Evolutionary conservation across 2,888 invertebrate species (phyloP).

Genomic region (Drosophila fungiperda): DNA sequence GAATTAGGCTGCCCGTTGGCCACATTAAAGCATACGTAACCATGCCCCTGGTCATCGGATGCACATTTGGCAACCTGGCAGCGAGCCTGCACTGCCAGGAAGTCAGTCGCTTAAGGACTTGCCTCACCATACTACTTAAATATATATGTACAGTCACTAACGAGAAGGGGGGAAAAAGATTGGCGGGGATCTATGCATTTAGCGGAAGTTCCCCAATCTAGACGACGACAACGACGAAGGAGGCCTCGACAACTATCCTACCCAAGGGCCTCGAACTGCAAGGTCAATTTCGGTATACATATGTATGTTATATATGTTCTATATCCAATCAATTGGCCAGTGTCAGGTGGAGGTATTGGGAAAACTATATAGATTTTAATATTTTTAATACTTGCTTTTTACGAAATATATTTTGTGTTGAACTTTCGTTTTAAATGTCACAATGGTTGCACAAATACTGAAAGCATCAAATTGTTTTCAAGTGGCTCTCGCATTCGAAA

Average conservation of each 20-base stretch:
- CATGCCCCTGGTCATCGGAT: constrained; percentile 87
- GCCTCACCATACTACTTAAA: constrained; percentile 37
- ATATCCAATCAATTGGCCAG: constrained; percentile 12
- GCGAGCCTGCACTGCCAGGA: constrained; percentile 54
- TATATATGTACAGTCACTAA: constrained; percentile 15
- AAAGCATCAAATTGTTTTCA: constrained; percentile 31
- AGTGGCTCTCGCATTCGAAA: constrained; percentile 20
- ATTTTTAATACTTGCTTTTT: constrained; percentile 29
- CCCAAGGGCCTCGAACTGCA: background rate
- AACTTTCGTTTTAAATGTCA: constrained; percentile 38
- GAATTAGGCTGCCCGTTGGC: constrained; percentile 90
- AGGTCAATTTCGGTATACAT: constrained; percentile 34
- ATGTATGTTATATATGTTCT: background rate
- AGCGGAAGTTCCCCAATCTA: background rate
- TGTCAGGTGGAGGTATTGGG: background rate
- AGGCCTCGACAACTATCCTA: background rate
- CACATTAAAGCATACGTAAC: constrained; percentile 89
- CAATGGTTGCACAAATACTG: constrained; percentile 55
- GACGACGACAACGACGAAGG: constrained; percentile 1
- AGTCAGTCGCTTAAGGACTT: constrained; percentile 33
- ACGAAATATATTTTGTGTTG: background rate
- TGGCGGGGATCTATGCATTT: background rate
- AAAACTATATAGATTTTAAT: background rate
- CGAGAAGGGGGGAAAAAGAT: constrained; percentile 3
- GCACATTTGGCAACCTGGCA: constrained; percentile 43